Percentiles rank a stretch among this genome's conserved stretches.
Evolutionary conservation across 2,888 invertebrate species (phyloP).

Genomic region (Drosophila aldrichi): DNA sequence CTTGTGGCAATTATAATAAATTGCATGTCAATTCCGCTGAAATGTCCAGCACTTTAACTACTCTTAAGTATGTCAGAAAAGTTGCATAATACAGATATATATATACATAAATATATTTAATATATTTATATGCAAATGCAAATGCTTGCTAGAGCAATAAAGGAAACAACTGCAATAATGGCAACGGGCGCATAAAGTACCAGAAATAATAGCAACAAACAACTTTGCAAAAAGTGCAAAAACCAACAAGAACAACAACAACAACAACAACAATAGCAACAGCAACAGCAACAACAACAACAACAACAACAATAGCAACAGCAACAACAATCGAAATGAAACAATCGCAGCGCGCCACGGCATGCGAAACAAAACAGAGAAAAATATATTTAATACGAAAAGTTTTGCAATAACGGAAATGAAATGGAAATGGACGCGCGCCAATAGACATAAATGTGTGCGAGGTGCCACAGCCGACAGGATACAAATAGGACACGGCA

Average conservation of each 20-base stretch:
- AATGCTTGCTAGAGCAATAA: constrained; percentile 65
- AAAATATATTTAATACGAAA: constrained; percentile 81
- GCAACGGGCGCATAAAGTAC: constrained; percentile 70
- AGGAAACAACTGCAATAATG: constrained; percentile 78
- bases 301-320: constrained; percentile 32
- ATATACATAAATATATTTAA: not conserved
- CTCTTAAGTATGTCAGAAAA: constrained; percentile 56
- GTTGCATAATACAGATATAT: constrained; percentile 11
- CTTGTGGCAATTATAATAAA: constrained; percentile 61
- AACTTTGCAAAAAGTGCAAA: constrained; percentile 74
- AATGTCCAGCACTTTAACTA: not conserved
- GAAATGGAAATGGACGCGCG: constrained; percentile 81
- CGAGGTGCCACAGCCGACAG: constrained; percentile 65
- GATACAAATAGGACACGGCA: constrained; percentile 78
- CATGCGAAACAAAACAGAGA: constrained; percentile 49
- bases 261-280: no score
- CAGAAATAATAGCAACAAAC: constrained; percentile 74
- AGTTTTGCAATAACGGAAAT: constrained; percentile 81
- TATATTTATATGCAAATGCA: constrained; percentile 39
- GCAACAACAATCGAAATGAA: constrained; percentile 64
- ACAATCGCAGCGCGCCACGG: constrained; percentile 57
- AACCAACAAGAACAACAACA: constrained; percentile 53
- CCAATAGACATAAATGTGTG: constrained; percentile 78
- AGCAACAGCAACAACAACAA: constrained; percentile 53
- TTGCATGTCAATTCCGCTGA: constrained; percentile 65